Conservation (phyloP, 92 coral and sea anemone species). For the Chrysogorgia sp. region DNA sequence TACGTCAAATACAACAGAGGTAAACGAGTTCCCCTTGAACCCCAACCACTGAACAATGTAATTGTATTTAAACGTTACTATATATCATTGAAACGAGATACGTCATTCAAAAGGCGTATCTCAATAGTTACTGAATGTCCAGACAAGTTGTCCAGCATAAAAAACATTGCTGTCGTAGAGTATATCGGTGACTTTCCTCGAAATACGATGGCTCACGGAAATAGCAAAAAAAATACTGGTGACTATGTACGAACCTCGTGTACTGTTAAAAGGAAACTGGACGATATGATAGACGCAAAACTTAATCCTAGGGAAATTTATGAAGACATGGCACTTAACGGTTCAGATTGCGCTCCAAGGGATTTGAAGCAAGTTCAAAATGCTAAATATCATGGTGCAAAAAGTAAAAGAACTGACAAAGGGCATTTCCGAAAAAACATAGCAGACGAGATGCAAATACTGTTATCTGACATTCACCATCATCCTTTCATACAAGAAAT, state of each 20-base stretch:
- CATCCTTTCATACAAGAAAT: constrained; percentile 25
- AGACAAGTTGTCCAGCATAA: background rate
- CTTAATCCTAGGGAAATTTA: background rate
- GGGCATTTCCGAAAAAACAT: constrained; percentile 23
- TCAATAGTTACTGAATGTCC: constrained; percentile 10
- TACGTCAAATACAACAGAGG: constrained; percentile 13
- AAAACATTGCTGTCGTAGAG: constrained; percentile 7
- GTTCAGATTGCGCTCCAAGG: background rate
- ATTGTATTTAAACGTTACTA: constrained; percentile 26
- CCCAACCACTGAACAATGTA: constrained; percentile 9
- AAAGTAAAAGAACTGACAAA: background rate
- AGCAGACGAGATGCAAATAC: constrained; percentile 58
- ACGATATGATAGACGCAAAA: background rate
- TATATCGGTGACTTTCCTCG: constrained; percentile 9
- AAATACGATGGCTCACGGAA: constrained; percentile 2
- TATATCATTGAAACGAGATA: constrained; percentile 1
- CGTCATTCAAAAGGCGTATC: constrained; percentile 14
- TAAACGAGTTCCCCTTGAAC: constrained; percentile 17
- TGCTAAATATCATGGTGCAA: background rate
- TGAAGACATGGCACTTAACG: constrained; percentile 1
- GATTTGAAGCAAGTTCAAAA: background rate
- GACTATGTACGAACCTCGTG: constrained; percentile 24
- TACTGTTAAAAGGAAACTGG: constrained; percentile 17
- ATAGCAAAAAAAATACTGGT: constrained; percentile 12
- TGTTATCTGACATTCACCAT: constrained; percentile 29